These are phyloP conservation scores for Gymnarchus niloticus DNA, from an alignment of 2,113 vertebrate species.

Conservation along the genomic window DNA sequence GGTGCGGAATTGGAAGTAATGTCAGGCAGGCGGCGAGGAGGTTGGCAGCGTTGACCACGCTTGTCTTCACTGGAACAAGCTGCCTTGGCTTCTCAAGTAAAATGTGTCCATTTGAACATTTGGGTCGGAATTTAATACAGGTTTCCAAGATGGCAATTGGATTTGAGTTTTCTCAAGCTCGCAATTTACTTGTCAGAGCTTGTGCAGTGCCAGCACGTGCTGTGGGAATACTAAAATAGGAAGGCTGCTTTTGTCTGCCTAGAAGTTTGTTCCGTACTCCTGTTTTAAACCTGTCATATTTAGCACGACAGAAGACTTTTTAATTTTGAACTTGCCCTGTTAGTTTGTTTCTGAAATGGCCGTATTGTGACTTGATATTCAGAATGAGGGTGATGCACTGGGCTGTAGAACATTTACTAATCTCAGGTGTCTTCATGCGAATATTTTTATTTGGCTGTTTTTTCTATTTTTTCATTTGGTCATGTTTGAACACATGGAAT, in stretches of 20 bases:
- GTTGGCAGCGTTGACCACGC: no score
- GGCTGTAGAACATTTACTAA: not conserved
- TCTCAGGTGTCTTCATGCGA: not conserved
- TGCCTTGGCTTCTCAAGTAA: not conserved
- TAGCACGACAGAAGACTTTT: not conserved
- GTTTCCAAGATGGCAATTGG: not conserved
- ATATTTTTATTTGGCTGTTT: not conserved
- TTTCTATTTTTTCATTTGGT: no score
- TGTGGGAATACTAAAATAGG: not conserved
- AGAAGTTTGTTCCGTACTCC: not conserved
- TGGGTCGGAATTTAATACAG: not conserved
- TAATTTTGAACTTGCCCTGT: not conserved
- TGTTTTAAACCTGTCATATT: not conserved
- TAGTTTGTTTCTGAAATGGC: not conserved
- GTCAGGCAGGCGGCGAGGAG: not conserved
- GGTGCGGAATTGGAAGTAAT: not conserved
- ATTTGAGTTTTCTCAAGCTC: not conserved
- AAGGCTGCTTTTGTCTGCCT: not conserved
- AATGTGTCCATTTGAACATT: not conserved
- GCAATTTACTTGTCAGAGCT: not conserved
- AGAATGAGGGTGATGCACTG: not conserved
- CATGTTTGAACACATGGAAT: no score
- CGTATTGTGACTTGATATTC: not conserved
- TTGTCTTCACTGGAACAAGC: not conserved
- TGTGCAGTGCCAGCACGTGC: not conserved